Percentiles rank a stretch among this genome's conserved stretches.
Evolutionary conservation across 53 echinoderm and acorn worm species (phyloP).

Genomic region (Apostichopus leukothele): DNA sequence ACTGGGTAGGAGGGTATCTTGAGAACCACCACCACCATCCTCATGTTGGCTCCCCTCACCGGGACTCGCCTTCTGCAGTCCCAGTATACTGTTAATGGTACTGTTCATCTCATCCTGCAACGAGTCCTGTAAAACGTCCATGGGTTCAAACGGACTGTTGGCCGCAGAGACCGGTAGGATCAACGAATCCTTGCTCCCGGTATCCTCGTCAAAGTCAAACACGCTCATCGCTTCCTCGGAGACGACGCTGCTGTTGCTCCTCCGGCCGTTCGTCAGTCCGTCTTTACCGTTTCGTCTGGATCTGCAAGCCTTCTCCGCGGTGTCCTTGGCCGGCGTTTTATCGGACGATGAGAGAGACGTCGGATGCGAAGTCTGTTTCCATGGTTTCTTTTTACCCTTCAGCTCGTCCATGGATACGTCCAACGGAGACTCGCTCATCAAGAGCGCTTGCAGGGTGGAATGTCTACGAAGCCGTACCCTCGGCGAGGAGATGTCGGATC

Average conservation of each 20-base stretch:
- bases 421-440: constrained; percentile 38
- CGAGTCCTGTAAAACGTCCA: constrained; percentile 63
- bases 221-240: constrained; percentile 19
- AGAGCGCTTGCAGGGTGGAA: constrained; percentile 38
- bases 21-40: neutral
- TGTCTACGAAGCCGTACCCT: constrained; percentile 39
- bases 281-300: neutral
- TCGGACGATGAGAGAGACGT: neutral
- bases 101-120: constrained; percentile 89
- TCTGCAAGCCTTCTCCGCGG: neutral
- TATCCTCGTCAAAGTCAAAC: constrained; percentile 41
- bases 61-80: constrained; percentile 61
- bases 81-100: constrained; percentile 92
- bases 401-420: constrained; percentile 37
- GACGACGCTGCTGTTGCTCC: neutral
- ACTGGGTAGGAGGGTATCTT: constrained; percentile 23
- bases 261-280: constrained; percentile 17
- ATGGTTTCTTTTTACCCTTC: constrained; percentile 22
- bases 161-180: neutral
- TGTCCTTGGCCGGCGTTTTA: neutral
- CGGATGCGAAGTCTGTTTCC: constrained; percentile 7
- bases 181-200: neutral
- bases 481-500: constrained; percentile 20
- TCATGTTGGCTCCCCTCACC: neutral
- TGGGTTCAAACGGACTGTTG: constrained; percentile 21